These are phyloP conservation scores for Myotis findleyi DNA, from an alignment of 2,797 vertebrate species.

Conservation along the genomic window DNA sequence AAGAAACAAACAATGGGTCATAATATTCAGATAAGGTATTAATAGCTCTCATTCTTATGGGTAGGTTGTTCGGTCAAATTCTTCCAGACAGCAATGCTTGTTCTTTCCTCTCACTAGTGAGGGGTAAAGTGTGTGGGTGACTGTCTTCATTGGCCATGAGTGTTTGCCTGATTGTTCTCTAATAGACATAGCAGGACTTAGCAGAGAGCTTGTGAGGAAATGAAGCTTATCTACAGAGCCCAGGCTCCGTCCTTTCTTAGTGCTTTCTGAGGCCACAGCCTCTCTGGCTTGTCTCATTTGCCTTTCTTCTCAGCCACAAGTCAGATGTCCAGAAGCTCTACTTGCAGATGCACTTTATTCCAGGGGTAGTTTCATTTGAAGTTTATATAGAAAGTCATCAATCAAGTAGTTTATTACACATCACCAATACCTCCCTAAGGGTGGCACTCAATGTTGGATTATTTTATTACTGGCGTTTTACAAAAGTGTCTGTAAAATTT, in stretches of 20 bases:
- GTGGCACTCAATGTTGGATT: background rate
- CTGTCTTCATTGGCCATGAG: background rate
- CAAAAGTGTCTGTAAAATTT: background rate
- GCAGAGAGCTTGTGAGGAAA: background rate
- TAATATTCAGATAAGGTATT: background rate
- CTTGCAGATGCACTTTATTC: background rate
- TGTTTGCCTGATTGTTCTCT: background rate
- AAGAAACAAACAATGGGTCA: background rate
- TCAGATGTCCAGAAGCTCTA: background rate
- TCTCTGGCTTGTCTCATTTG: background rate
- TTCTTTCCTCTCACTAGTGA: background rate
- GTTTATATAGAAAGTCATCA: background rate
- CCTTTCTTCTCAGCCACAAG: background rate
- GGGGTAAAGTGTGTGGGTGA: background rate
- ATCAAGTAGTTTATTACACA: background rate
- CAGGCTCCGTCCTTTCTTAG: background rate
- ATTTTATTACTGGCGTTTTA: background rate
- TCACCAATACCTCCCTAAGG: background rate
- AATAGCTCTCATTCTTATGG: background rate
- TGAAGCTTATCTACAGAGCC: background rate
- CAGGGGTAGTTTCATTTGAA: background rate
- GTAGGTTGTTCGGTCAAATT: background rate
- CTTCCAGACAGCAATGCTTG: background rate
- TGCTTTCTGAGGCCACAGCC: background rate
- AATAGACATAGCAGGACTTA: background rate